Base-by-base conservation (phyloP, 2,797 vertebrate genomes). In the Nannoperca australis region DNA sequence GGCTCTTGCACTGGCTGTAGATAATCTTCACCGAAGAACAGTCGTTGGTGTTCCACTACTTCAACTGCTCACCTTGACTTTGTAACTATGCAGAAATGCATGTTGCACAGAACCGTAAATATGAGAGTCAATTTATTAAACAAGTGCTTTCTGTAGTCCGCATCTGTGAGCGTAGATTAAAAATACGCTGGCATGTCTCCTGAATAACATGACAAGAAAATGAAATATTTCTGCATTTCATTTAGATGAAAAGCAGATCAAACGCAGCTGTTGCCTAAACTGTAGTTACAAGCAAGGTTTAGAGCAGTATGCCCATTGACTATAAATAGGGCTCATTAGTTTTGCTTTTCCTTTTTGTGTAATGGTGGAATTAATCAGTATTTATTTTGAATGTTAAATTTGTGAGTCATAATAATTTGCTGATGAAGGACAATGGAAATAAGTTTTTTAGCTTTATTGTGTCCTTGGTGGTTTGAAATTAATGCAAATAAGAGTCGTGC, bases 21-120 rank as follows among this genome's bases (percentile, higher is more conserved):
- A 91, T 90, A 85, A 85, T 94, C 90, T 88, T 86, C 64, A 77
- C 55, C 61, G 49, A 63, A 74, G 83, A 91, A 87, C 73, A 88
- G 80, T 76, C 55, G 14, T 82, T 79, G 78, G 78, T 85, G 88
- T 82, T 83, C 84, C 80, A 73, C 68, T 66, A 75, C 59, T 89
- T 79, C 53, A 85, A 86, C 85, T 68, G 70, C 69, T 84, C 82
- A 89, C 79, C 79, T 88, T 83, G 74, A 77, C 85, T 85, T 54
- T 68, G 64, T 69, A 82, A 76, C 82, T 50, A 44, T n/a, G 59
- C 63, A 65, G 34, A 59, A 63, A 80, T 70, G 60, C 67, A 51
- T 81, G 51, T 62, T 70, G 70, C 70, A 62, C 38, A 24, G 22
- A 49, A 49, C 18, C 65, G 70, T 53, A 67, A 76, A 85, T 55